Evolutionary conservation across 2,888 invertebrate species (phyloP).

Genomic region (Polyploca ridens): DNA sequence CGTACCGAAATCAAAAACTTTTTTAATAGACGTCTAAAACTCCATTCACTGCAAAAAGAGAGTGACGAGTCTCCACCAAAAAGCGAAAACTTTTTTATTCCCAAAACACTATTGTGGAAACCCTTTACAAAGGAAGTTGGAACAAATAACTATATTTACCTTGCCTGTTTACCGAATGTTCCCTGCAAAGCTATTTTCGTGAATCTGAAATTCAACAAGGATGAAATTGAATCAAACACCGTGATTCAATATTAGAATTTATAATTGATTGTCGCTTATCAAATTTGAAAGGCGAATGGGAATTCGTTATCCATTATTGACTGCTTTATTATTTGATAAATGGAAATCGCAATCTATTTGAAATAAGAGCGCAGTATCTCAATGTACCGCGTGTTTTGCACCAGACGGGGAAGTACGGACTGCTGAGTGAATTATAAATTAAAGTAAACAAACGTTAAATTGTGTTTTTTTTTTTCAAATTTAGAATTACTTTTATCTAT

Average conservation of each 20-base stretch:
- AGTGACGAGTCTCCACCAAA: not conserved
- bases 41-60: no score
- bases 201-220: conserved; percentile 22
- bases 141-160: conserved; percentile 1
- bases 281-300: conserved; percentile 20
- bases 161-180: not conserved
- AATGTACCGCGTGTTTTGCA: not conserved
- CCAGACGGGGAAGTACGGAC: not conserved
- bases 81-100: not conserved
- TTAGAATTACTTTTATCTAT: no score
- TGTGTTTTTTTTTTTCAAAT: no score
- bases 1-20: no score
- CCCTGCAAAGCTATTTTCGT: conserved; percentile 22
- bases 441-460: no score
- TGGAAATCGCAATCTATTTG: not conserved
- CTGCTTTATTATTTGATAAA: conserved; percentile 1
- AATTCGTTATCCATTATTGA: conserved; percentile 7
- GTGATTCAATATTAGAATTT: conserved; percentile 34
- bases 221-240: conserved; percentile 26
- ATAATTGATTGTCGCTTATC: conserved; percentile 31
- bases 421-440: not conserved
- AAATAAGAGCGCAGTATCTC: not conserved
- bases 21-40: no score
- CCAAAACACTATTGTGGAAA: not conserved
- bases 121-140: not conserved